These are phyloP conservation scores for Lipophrys pholis DNA, from an alignment of 2,113 vertebrate species.

Conservation along the genomic window DNA sequence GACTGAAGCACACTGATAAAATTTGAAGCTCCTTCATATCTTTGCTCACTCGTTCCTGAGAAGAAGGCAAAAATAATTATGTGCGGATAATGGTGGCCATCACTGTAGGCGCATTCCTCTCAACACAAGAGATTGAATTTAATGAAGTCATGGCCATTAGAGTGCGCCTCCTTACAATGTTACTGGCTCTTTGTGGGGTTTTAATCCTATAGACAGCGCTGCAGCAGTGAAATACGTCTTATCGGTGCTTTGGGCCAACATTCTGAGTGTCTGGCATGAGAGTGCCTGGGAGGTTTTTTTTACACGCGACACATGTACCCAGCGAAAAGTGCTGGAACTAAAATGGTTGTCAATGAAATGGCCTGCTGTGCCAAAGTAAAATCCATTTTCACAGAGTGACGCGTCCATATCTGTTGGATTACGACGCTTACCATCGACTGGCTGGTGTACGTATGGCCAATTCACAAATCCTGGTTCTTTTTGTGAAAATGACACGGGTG, in stretches of 20 bases:
- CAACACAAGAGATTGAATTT: conserved; percentile 62
- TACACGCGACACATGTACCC: conserved; percentile 16
- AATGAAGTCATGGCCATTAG: conserved; percentile 76
- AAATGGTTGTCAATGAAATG: conserved; percentile 37
- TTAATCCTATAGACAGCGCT: conserved; percentile 70
- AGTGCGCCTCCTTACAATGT: conserved; percentile 51
- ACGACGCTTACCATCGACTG: conserved; percentile 1
- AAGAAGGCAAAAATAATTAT: conserved; percentile 22
- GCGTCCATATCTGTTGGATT: conserved; percentile 12
- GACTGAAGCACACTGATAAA: neutral
- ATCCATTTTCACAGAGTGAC: conserved; percentile 25
- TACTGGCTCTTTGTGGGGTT: conserved; percentile 60
- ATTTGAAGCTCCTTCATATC: conserved; percentile 24
- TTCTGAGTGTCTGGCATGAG: conserved; percentile 28
- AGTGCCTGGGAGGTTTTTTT: conserved; percentile 33
- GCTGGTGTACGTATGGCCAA: neutral
- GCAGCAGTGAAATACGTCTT: conserved; percentile 49
- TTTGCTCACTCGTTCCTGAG: conserved; percentile 31
- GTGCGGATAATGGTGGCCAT: conserved; percentile 41
- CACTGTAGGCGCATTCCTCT: conserved; percentile 52
- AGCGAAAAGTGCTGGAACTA: conserved; percentile 16
- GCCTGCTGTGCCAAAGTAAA: neutral
- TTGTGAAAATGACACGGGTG: too few relatives aligned
- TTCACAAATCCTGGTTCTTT: conserved; percentile 6
- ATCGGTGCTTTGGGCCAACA: conserved; percentile 54